Conservation (phyloP, 2,113 vertebrate genomes). For the Cheilinus undulatus region DNA sequence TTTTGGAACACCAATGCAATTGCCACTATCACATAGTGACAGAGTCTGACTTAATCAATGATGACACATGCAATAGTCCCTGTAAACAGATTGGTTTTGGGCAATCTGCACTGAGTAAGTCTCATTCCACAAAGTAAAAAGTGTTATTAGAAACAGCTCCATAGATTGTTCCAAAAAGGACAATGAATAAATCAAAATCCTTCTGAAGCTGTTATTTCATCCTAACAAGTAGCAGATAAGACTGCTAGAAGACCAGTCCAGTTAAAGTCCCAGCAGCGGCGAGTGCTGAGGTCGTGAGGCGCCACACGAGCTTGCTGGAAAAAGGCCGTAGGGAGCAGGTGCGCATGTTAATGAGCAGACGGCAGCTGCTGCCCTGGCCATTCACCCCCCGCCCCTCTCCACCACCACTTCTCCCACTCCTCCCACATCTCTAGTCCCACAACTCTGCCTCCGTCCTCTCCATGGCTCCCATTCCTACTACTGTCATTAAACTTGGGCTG, state of each 20-base stretch:
- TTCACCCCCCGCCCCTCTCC: conserved; percentile 17
- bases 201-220: too few species aligned
- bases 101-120: too few species aligned
- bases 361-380: conserved; percentile 86
- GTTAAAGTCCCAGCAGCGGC: conserved; percentile 61
- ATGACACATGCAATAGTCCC: too few species aligned
- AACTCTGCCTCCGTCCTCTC: conserved; percentile 67
- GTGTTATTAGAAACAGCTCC: too few species aligned
- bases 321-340: conserved; percentile 89
- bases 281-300: conserved; percentile 81
- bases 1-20: too few species aligned
- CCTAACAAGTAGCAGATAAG: too few species aligned
- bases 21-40: too few species aligned
- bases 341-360: conserved; percentile 89
- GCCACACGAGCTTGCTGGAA: conserved; percentile 82
- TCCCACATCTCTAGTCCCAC: conserved; percentile 23
- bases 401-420: not conserved
- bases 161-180: too few species aligned
- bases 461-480: conserved; percentile 43
- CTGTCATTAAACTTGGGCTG: conserved; percentile 26
- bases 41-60: too few species aligned
- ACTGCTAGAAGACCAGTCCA: conserved; percentile 59
- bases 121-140: too few species aligned
- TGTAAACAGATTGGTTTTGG: too few species aligned
- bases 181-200: too few species aligned